Evolutionary conservation across 2,797 vertebrate genomes (phyloP), one percentile per base, ranked within the genome.

Genomic region (Gymnodraco acuticeps): DNA sequence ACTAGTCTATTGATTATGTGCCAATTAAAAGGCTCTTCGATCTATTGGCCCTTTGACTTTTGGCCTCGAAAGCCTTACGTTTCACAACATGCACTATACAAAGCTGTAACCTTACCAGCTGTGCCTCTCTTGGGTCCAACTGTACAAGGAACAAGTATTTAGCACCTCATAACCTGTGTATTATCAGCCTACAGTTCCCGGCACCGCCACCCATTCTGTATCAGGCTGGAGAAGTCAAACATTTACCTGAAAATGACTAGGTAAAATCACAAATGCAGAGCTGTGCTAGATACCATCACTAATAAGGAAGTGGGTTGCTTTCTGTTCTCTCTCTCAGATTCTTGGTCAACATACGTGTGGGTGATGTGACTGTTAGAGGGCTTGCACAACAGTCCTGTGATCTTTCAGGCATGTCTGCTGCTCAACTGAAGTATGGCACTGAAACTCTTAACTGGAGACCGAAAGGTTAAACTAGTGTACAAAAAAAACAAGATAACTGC

Each of bases 281-380:
- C 68, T 75, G 70, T 41, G 52, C 64, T 33, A 75, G 27, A 85
- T 64, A 70, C 5, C 43, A 63, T 48, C 33, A 72, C 43, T 17
- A 68, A 82, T 45, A 56, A 87, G 84, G 83, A 90, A 93, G 78
- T 70, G 53, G 70, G 76, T 54, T 51, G 54, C 71, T 86, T 88
- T 87, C 77, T 67, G 84, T 85, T 88, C 80, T 66, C 52, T 47
- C 47, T 68, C 42, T 70, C 4, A 5, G 59, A 20, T 52, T 15
- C 51, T 61, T 47, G 54, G 38, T 77, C 16, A 78, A 48, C 19
- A 75, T 9, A 63, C 56, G 80, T 73, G 56, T 42, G 51, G 7
- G 23, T 59, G 50, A 70, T 33, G 53, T 67, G 45, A 86, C 63
- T 17, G 43, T 11, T 17, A 60, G 46, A 58, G 2, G 55, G 55